Conservation (phyloP, 1,140 invertebrate species). For the Drosophila sucinea region DNA sequence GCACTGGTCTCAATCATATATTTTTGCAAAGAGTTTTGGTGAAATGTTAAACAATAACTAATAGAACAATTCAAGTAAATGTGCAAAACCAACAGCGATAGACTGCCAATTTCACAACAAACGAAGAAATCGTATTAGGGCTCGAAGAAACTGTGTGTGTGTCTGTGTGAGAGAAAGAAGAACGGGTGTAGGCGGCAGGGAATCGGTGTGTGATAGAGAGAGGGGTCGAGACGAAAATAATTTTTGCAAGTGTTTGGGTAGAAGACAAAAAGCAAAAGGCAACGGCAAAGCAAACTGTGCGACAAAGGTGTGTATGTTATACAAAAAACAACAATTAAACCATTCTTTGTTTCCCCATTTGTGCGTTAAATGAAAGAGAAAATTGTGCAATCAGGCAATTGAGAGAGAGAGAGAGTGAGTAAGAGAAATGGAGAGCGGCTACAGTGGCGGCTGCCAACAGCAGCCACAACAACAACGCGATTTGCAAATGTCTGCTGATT, state of each 20-base stretch:
- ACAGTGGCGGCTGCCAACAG: slow-evolving; percentile 23
- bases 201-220: slow-evolving; percentile 47
- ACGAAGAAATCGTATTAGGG: not conserved
- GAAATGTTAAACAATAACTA: slow-evolving; percentile 4
- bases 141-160: not conserved
- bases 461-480: slow-evolving; percentile 48
- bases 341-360: slow-evolving; percentile 31
- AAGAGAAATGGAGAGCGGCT: slow-evolving; percentile 26
- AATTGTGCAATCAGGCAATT: slow-evolving; percentile 61
- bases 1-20: slow-evolving; percentile 8
- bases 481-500: slow-evolving; percentile 79
- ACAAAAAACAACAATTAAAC: slow-evolving; percentile 22
- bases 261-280: slow-evolving; percentile 28
- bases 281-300: slow-evolving; percentile 64
- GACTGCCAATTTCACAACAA: not conserved
- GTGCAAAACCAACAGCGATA: not conserved
- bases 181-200: slow-evolving; percentile 29
- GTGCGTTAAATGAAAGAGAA: slow-evolving; percentile 21
- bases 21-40: slow-evolving; percentile 8
- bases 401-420: slow-evolving; percentile 7
- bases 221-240: slow-evolving; percentile 55
- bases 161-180: slow-evolving; percentile 5
- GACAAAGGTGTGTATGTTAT: slow-evolving; percentile 61
- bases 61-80: not conserved
- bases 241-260: slow-evolving; percentile 75